Conservation (phyloP, 2,888 invertebrate species). For the Metellina segmentata region DNA sequence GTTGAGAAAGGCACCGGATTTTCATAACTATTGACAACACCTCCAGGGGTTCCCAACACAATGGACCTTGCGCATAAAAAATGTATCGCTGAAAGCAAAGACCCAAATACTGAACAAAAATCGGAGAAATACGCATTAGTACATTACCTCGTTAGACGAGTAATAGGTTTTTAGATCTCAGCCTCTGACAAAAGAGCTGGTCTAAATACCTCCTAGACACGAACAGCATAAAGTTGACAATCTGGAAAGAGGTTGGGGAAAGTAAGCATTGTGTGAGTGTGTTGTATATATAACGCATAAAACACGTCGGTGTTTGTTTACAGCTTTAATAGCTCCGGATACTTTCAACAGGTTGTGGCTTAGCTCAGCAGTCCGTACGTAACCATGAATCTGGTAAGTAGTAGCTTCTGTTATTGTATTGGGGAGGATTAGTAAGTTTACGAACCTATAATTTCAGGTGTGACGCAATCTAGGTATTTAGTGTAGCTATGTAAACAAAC, state of each 20-base stretch:
- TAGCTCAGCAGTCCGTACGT: not conserved
- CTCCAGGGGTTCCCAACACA: conserved; percentile 13
- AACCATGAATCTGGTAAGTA: conserved; percentile 40
- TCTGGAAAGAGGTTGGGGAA: conserved; percentile 52
- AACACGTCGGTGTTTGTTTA: not conserved
- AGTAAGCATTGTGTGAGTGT: not conserved
- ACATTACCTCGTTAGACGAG: conserved; percentile 58
- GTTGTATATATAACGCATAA: conserved; percentile 56
- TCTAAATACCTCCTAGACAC: conserved; percentile 64
- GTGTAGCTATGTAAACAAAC: too few species aligned
- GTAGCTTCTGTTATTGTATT: not conserved
- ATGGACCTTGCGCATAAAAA: conserved; percentile 27
- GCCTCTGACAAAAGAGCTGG: conserved; percentile 49
- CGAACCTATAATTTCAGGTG: not conserved
- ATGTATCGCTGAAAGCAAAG: conserved; percentile 35
- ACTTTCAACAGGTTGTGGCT: not conserved
- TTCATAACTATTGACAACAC: conserved; percentile 32
- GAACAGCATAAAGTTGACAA: conserved; percentile 50
- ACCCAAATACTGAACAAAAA: conserved; percentile 53
- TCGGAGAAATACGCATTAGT: conserved; percentile 55
- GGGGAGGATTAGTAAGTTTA: not conserved
- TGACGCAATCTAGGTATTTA: not conserved
- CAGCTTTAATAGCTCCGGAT: conserved; percentile 23
- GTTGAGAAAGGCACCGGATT: not conserved
- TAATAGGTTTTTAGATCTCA: conserved; percentile 56